Percentiles rank a stretch among this genome's conserved stretches.
Evolutionary conservation across 2,888 invertebrate genomes (phyloP).

Genomic region (Melipona bicolor): DNA sequence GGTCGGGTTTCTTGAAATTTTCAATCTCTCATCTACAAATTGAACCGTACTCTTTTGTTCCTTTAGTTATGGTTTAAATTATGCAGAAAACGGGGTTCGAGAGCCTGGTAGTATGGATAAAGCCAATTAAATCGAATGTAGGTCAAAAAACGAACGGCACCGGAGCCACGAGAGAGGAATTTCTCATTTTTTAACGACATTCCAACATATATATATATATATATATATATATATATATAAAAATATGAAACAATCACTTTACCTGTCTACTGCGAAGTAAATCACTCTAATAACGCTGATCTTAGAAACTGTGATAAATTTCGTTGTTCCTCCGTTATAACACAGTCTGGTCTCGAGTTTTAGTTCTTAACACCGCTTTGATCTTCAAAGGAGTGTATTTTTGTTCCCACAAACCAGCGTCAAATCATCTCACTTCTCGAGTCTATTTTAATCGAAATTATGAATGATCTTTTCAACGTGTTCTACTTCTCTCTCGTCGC

Average conservation of each 20-base stretch:
- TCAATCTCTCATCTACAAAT: not conserved
- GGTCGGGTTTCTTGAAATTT: not conserved
- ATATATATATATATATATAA: too few relatives aligned
- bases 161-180: not conserved
- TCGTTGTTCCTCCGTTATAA: not conserved
- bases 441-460: not conserved
- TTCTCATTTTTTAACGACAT: not conserved
- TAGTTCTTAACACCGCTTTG: not conserved
- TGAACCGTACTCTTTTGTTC: not conserved
- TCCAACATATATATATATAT: not conserved
- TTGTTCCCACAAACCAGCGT: not conserved
- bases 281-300: not conserved
- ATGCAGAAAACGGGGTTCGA: not conserved
- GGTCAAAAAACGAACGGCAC: not conserved
- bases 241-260: not conserved
- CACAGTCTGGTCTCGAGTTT: not conserved
- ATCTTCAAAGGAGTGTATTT: not conserved
- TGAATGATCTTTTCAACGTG: not conserved
- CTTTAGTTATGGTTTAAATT: not conserved
- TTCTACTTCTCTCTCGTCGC: too few relatives aligned
- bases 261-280: not conserved
- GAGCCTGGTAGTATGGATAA: too few relatives aligned
- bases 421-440: not conserved
- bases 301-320: not conserved
- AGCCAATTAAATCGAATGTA: not conserved